These are phyloP conservation scores for Valencia hispanica DNA, from an alignment of 2,797 vertebrate species.

Conservation along the genomic window DNA sequence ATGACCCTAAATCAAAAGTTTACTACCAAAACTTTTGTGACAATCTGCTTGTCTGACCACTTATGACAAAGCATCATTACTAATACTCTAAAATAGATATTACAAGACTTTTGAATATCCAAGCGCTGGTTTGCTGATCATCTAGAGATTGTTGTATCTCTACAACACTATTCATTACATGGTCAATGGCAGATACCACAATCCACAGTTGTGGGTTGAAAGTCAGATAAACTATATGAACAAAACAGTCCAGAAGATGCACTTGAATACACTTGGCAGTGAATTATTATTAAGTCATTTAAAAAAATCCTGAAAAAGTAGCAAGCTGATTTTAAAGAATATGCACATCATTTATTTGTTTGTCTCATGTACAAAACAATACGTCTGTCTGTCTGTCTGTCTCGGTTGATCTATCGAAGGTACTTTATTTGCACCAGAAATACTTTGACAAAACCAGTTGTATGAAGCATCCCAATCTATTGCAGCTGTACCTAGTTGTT, in stretches of 20 bases:
- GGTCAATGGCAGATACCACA: no score
- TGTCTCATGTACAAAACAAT: slow-evolving; percentile 40
- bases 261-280: not conserved
- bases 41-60: slow-evolving; percentile 14
- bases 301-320: not conserved
- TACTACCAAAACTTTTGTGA: slow-evolving; percentile 31
- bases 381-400: no score
- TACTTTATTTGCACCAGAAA: slow-evolving; percentile 2
- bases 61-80: slow-evolving; percentile 26
- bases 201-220: not conserved
- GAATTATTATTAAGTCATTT: not conserved
- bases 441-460: slow-evolving; percentile 1
- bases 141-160: slow-evolving; percentile 1
- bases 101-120: slow-evolving; percentile 3
- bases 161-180: not conserved
- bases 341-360: slow-evolving; percentile 54
- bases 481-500: slow-evolving; percentile 7
- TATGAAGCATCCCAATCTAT: no score
- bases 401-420: no score
- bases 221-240: not conserved
- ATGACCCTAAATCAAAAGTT: slow-evolving; percentile 14
- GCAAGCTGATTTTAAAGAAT: not conserved
- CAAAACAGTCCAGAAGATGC: not conserved
- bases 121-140: slow-evolving; percentile 11
- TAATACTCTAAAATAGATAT: slow-evolving; percentile 25